Percentiles rank a stretch among this genome's conserved stretches.
Conservation (phyloP, 2,888 invertebrate species). For the Dioctria rufipes region DNA sequence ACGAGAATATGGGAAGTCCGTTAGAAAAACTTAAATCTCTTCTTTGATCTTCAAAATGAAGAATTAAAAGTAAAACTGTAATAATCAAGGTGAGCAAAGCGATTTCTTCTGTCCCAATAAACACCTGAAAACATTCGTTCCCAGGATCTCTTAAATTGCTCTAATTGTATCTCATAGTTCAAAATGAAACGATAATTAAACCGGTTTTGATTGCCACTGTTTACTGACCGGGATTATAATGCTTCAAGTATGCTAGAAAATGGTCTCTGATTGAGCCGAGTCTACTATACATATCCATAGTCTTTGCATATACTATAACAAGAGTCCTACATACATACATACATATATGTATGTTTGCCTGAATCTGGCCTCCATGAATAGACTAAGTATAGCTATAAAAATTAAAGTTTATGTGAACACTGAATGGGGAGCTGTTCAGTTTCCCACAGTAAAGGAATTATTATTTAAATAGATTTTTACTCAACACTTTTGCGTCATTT, state of each 20-base stretch:
- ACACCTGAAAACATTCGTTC: neutral
- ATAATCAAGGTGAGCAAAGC: no score
- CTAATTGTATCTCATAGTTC: conserved; percentile 21
- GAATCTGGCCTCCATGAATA: neutral
- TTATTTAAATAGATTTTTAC: neutral
- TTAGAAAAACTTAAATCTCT: no score
- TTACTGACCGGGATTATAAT: conserved; percentile 25
- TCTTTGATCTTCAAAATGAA: no score
- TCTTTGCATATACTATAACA: no score
- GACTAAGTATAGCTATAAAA: conserved; percentile 2
- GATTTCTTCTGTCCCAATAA: no score
- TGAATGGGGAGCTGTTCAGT: neutral
- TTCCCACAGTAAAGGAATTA: conserved; percentile 34
- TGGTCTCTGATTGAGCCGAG: neutral
- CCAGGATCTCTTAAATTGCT: conserved; percentile 37
- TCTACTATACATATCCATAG: no score
- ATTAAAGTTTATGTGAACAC: conserved; percentile 12
- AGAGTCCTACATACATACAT: no score
- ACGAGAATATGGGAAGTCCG: no score
- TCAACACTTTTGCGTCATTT: no score
- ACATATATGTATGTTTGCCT: no score
- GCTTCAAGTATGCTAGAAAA: neutral
- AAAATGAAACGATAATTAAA: conserved; percentile 41
- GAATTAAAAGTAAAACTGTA: no score
- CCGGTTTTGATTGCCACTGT: conserved; percentile 40